Evolutionary conservation across 1,140 invertebrate genomes (phyloP), one percentile per base, ranked within the genome.

Genomic region (Acromyrmex echinatior): DNA sequence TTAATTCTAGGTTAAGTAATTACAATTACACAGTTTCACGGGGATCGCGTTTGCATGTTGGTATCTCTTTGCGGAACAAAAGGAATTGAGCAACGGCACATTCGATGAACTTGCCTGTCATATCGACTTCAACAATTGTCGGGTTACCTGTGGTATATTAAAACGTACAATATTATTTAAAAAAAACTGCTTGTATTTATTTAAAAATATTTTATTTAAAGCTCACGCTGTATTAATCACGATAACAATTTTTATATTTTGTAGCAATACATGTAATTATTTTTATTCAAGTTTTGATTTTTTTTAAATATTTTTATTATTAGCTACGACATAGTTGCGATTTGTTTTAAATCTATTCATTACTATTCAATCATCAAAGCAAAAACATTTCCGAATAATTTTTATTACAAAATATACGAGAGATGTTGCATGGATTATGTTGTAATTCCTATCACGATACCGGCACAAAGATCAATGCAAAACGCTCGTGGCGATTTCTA

Each of bases 1-100:
- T 76, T 84, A 84, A 84, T 84, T 62, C 70, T 62, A 39, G n/a
- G 45, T 21, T 51, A 84, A 84, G 39, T 74, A 84, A 84, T 76
- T 84, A n/a, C 80, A 74, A 74, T 84, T 84, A 74, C 14, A 39
- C 56, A 74, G 56, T 62, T 49, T 39, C 49, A 76, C n/a, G 56
- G 9, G 12, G 65, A 76, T 74, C 28, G 28, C 51, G 51, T 74
- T 25, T 62, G 49, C 21, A 39, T 28, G 78, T 25, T 25, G 49
- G 10, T 14, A 51, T 56, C 77, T 56, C 78, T 70, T 51, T 58
- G 35, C 10, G 3, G 5, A 49, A 74, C 45, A 49, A 71, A 35
- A 31, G 16, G n/a, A 74, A 84, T 81, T 71, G 39, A 62, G 39
- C 25, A 74, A 84, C n/a, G 14, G 25, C 28, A n/a, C 45, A 49